phyloP scores from a whole-genome alignment of 1,140 invertebrate genomes.

The Trachymyrmex septentrionalis region DNA sequence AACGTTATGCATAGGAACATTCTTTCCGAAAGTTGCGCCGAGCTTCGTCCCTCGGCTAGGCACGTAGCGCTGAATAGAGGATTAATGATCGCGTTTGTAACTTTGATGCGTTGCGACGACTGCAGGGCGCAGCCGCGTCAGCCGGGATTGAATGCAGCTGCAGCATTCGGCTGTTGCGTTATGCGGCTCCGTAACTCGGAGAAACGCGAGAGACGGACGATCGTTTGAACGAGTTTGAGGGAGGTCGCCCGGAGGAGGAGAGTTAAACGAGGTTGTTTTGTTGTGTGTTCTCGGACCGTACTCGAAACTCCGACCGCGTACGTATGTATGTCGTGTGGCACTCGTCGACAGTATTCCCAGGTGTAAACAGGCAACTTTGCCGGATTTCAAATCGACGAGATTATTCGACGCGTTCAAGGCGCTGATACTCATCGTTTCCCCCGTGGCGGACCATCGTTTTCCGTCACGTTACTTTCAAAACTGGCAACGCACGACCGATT shows the following conservation, averaged over 20 bases:
- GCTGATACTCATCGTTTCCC: constrained; percentile 26
- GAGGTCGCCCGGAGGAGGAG: constrained; percentile 4
- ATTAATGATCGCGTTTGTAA: constrained; percentile 59
- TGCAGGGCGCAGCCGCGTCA: constrained; percentile 51
- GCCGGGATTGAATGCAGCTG: constrained; percentile 57
- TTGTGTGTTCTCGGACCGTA: constrained; percentile 50
- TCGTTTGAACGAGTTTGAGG: constrained; percentile 58
- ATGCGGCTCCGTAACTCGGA: constrained; percentile 61
- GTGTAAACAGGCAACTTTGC: constrained; percentile 48
- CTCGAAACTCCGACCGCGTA: constrained; percentile 23
- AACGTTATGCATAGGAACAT: constrained; percentile 37
- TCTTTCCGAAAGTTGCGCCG: constrained; percentile 39
- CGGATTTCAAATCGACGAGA: constrained; percentile 57
- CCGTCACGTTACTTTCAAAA: background rate
- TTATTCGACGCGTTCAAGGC: constrained; percentile 46
- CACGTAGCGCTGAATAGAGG: constrained; percentile 58
- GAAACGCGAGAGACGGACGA: constrained; percentile 58
- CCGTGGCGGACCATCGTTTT: background rate
- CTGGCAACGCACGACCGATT: background rate
- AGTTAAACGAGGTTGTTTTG: constrained; percentile 64
- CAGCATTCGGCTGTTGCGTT: constrained; percentile 48
- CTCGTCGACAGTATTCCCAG: constrained; percentile 32
- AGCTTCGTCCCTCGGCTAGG: constrained; percentile 3
- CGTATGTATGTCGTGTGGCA: constrained; percentile 3
- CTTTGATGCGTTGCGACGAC: constrained; percentile 69